Base-by-base conservation (phyloP, 2,797 vertebrate genomes). In the Chiloscyllium punctatum region DNA sequence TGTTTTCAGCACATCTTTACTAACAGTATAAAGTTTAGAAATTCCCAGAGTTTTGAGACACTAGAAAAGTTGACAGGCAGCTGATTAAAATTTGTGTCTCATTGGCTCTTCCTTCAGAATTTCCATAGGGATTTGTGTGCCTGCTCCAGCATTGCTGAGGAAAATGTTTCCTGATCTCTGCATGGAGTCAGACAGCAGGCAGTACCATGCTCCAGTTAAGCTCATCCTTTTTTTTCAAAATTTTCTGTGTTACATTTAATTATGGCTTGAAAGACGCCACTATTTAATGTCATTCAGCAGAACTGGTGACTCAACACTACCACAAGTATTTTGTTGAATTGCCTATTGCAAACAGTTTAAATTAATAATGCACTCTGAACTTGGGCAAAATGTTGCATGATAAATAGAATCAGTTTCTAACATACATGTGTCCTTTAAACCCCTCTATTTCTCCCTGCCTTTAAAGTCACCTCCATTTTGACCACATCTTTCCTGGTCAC, bases 381-480 rank as follows among this genome's bases (percentile, higher is more conserved):
- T 92, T 13, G 8, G 7, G 18, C 62, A 69, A 92, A 92, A 69
- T 69, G 33, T n/a, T 69, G 62, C 7, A 6, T 13, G n/a, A 42
- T 68, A n/a, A 42, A 37, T 21, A 69, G 37, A 92, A 92, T 69
- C 3, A 69, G 9, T 37, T 92, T 92, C 62, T n/a, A 68, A 68
- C 42, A 42, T 25, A 42, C 5, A 37, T 8, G 4, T 37, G 0
- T 27, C 6, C 90, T 68, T 62, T 92, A 42, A 92, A 68, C 66
- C 62, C 62, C 66, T 42, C n/a, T 92, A 21, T 92, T 92, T 92
- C 90, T 53, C 88, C 92, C 62, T 69, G 90, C n/a, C n/a, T 92
- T 42, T 37, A 37, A 69, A 92, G 66, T 16, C 30, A 91, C 21
- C 42, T 92, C 69, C n/a, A 69, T 42, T 37, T 69, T 69, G 33